These are phyloP conservation scores for Peromyscus nudipes DNA, from an alignment of 2,797 vertebrate genomes.

Conservation along the genomic window DNA sequence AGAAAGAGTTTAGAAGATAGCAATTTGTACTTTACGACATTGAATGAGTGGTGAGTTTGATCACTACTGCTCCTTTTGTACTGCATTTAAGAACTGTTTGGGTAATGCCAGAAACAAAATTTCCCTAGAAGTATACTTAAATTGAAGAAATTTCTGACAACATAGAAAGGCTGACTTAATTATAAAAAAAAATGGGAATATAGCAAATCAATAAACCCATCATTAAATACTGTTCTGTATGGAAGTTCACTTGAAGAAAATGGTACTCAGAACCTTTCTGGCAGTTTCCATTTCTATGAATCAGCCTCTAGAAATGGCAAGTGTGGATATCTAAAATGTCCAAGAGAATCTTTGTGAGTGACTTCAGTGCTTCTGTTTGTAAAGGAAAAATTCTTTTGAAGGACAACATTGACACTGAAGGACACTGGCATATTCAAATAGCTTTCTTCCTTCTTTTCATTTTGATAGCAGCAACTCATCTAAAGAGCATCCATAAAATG, in stretches of 20 bases:
- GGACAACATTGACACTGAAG: background rate
- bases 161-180: constrained; percentile 9
- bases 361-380: background rate
- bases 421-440: background rate
- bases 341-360: background rate
- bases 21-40: background rate
- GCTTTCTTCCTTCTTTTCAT: background rate
- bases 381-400: background rate
- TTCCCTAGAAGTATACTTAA: constrained; percentile 5
- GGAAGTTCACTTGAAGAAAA: background rate
- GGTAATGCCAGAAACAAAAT: background rate
- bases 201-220: background rate
- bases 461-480: background rate
- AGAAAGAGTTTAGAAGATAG: background rate
- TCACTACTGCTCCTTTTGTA: background rate
- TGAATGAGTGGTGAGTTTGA: background rate
- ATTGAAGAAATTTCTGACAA: background rate
- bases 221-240: constrained; percentile 18
- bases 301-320: background rate
- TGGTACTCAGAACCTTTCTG: background rate
- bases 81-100: background rate
- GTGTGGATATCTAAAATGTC: background rate
- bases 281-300: background rate
- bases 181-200: constrained; percentile 35
- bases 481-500: background rate